phyloP scores from a whole-genome alignment of 2,113 vertebrate genomes.

The Semnornis frantzii region DNA sequence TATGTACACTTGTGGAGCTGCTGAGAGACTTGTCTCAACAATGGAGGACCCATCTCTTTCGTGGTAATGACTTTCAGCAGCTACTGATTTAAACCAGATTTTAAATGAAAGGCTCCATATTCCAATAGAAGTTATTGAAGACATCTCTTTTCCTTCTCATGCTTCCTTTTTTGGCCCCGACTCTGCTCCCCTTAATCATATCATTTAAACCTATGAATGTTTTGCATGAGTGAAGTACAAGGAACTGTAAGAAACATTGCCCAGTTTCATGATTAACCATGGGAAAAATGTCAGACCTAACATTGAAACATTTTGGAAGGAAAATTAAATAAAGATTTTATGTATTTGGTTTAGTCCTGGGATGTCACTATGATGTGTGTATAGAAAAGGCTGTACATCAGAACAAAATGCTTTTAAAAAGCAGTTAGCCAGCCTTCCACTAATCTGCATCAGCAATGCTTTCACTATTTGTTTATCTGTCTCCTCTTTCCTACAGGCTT shows the following conservation, averaged over 20 bases:
- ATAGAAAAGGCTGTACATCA: background rate
- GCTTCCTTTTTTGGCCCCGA: constrained; percentile 33
- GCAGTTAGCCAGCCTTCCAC: background rate
- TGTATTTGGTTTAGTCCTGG: background rate
- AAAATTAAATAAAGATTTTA: background rate
- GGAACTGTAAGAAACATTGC: background rate
- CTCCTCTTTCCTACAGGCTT: constrained; percentile 4
- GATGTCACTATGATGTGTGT: background rate
- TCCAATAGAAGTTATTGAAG: background rate
- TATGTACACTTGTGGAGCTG: background rate
- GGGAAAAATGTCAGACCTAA: constrained; percentile 36
- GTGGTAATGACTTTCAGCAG: constrained; percentile 12
- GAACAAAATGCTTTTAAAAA: constrained; percentile 7
- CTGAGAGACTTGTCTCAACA: background rate
- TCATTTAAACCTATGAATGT: background rate
- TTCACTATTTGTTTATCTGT: constrained; percentile 39
- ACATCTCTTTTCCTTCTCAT: constrained; percentile 5
- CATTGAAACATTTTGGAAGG: constrained; percentile 1
- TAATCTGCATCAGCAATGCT: constrained; percentile 21
- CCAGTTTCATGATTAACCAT: constrained; percentile 34
- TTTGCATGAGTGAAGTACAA: constrained; percentile 34
- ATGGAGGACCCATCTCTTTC: background rate
- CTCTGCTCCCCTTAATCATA: constrained; percentile 28
- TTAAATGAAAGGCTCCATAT: constrained; percentile 1
- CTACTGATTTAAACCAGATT: constrained; percentile 62